Evolutionary conservation across 2,113 vertebrate genomes (phyloP).

Genomic region (Aldabrachelys gigantea): DNA sequence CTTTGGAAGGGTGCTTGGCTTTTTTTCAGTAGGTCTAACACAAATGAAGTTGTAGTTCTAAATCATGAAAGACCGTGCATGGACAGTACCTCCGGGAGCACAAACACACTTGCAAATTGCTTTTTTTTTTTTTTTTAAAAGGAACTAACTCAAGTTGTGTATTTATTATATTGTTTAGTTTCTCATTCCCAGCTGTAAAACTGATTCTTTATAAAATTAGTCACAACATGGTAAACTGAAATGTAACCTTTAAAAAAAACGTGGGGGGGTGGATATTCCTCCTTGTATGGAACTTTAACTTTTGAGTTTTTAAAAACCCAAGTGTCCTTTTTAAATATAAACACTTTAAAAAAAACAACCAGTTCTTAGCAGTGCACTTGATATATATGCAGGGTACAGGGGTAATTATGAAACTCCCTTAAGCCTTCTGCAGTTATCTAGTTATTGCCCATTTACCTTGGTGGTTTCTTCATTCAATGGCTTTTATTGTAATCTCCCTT

Average conservation of each 20-base stretch:
- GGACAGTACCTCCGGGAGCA: neutral
- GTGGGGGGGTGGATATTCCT: too few relatives aligned
- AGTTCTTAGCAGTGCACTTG: neutral
- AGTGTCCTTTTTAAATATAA: neutral
- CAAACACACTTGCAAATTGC: neutral
- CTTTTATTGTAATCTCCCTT: neutral
- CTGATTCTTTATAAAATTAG: neutral
- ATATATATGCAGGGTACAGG: neutral
- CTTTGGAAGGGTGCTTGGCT: neutral
- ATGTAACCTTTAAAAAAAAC: neutral
- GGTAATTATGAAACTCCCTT: neutral
- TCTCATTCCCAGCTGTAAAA: rapidly evolving
- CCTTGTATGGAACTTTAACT: neutral
- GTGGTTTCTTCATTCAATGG: rapidly evolving
- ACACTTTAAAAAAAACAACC: neutral
- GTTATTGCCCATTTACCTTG: rapidly evolving
- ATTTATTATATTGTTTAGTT: neutral
- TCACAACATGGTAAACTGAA: neutral
- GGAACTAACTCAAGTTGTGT: too few relatives aligned
- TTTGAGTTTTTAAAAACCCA: neutral
- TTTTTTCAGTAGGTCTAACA: neutral
- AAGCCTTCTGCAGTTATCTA: neutral
- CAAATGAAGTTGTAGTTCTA: neutral
- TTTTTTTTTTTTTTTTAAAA: too few relatives aligned
- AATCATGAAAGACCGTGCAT: too few relatives aligned